Conservation (phyloP, 2,113 vertebrate genomes). For the Sinocyclocheilus grahami region DNA sequence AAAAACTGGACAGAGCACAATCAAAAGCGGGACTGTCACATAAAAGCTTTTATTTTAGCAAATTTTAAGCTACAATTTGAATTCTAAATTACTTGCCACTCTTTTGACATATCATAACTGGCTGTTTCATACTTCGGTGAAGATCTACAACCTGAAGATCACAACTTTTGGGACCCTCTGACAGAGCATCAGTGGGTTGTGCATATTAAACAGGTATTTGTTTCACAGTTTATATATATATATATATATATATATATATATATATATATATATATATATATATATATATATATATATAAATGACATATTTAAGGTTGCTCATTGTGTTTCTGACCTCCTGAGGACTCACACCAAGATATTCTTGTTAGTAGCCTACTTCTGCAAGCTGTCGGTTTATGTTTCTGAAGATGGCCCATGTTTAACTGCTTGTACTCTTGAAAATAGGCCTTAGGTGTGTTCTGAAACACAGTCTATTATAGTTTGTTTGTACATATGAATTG, state of each 20-base stretch:
- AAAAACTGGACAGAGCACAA: neutral
- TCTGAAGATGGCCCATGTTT: constrained; percentile 57
- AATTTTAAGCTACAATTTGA: neutral
- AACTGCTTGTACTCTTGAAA: constrained; percentile 57
- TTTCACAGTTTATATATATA: neutral
- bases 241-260: too few species aligned
- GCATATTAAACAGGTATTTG: constrained; percentile 2
- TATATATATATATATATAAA: too few species aligned
- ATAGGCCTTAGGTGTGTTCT: constrained; percentile 62
- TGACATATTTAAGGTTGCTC: neutral
- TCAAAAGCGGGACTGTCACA: neutral
- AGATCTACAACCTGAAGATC: neutral
- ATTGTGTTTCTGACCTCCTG: neutral
- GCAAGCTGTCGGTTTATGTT: neutral
- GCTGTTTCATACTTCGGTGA: neutral
- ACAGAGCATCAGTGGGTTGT: neutral
- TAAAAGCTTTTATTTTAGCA: neutral
- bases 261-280: too few species aligned
- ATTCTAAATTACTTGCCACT: neutral
- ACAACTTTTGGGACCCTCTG: neutral
- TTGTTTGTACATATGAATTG: constrained; percentile 63
- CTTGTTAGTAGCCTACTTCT: neutral
- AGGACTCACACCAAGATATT: neutral
- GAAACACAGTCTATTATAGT: constrained; percentile 54
- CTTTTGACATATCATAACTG: neutral